These are phyloP conservation scores for silkworm (Bombyx mori) DNA, from an alignment of 1,140 invertebrate genomes.

Conservation along the genomic window DNA sequence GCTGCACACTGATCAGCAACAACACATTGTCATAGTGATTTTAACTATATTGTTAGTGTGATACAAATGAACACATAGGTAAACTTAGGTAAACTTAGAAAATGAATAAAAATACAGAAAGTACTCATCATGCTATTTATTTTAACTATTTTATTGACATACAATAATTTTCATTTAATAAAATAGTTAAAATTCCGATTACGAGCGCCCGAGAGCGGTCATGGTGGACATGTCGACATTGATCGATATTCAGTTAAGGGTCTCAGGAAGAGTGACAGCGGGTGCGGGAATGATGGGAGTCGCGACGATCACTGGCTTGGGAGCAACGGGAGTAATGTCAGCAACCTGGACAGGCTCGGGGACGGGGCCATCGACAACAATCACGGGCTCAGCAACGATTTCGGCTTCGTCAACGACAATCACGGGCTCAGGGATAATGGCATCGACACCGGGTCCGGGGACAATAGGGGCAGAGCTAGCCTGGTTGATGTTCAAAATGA, in stretches of 20 bases:
- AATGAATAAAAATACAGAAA: too few species aligned
- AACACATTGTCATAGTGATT: too few species aligned
- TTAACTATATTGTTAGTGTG: too few species aligned
- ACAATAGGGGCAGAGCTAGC: constrained; percentile 5
- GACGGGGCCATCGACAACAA: constrained; percentile 1
- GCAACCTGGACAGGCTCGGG: constrained; percentile 6
- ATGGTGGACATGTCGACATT: too few species aligned
- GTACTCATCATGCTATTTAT: too few species aligned
- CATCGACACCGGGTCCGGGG: not conserved
- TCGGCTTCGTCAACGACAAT: constrained; percentile 5
- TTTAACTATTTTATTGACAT: too few species aligned
- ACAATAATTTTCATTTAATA: too few species aligned
- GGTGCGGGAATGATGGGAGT: constrained; percentile 26
- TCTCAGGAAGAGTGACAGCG: constrained; percentile 19
- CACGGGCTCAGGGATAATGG: constrained; percentile 2
- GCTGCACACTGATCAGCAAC: too few species aligned
- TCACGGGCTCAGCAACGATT: constrained; percentile 5
- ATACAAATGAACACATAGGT: too few species aligned
- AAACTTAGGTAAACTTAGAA: too few species aligned
- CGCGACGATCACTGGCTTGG: constrained; percentile 17
- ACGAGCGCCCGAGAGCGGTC: too few species aligned
- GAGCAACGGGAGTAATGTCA: constrained; percentile 6
- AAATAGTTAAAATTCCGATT: too few species aligned
- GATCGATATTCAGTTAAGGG: constrained; percentile 16
- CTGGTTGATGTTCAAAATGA: constrained; percentile 6